Evolutionary conservation across 2,888 invertebrate species (phyloP), one percentile per base, ranked within the genome.

Genomic region (Scaptomyza parva): DNA sequence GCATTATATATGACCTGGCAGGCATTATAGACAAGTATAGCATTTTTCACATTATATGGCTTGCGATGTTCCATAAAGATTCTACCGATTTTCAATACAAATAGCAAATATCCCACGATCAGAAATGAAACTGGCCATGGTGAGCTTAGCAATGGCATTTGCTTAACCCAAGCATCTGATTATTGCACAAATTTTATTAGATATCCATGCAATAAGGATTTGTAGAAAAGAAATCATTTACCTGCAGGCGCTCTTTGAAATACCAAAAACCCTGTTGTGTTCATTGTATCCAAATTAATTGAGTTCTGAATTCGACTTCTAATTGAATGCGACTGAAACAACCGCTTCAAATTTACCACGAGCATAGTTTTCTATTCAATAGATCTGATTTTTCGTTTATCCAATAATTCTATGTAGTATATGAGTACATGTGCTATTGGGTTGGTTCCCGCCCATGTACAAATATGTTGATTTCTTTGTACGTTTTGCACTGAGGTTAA

Each of bases 1-100:
- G 94, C 89, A 86, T 97, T 98, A 91, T 97, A 95, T 1, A 96
- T 18, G 1, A 98, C 97, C 93, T 98, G 98, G 54, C 95, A 94
- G 2, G 95, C 93, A 88, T 98, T 98, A 91, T 98, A 98, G 1
- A 93, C 88, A 14, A 96, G 93, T 84, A 98, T 93, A 0, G 95
- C 86, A 20, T 93, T 92, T 82, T 96, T 95, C 47, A 98, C 88
- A 76, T 96, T 94, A 78, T 94, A 95, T 0, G 96, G 94, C 63
- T 95, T 94, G 50, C 94, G 92, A 51, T 95, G 94, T 54, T 94
- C 93, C 96, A 96, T 96, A 86, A 94, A 94, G 14, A 93, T 92
- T 1, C 95, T 95, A 0, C 96, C 96, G 35, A 95, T 92, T 77
- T 95, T 95, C 11, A 95, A 92, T 40, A 96, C 96, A 89, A 96